Base-by-base conservation (phyloP, 2,888 invertebrate genomes). In the Chironomus riparius region DNA sequence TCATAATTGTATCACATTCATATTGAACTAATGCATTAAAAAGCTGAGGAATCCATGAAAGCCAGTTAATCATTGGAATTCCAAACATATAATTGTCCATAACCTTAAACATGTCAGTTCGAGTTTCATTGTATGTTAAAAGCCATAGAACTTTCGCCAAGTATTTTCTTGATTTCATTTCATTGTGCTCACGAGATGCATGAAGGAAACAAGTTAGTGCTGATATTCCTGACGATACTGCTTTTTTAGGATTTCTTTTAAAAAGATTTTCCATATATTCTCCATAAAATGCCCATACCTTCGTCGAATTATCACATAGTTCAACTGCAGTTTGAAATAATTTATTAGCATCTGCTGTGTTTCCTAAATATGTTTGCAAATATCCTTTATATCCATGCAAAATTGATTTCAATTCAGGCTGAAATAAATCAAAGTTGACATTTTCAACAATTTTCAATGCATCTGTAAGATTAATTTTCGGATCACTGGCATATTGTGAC, bases 241-340 rank as follows among this genome's bases (percentile, higher is more conserved):
- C 91, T 15, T 91, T 86, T 15, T 91, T 89, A 5, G 71, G 65
- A 80, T 93, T 92, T 76, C 92, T 87, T 0, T 93, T 92, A 83
- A 97, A 98, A 76, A 95, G 89, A 80, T 92, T 91, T 82, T 98
- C 98, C 81, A 98, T 86, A 82, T 97, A 98, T 81, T 98, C 97
- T 2, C 98, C 98, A 94, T 98, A 98, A 21, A 97, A 86, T 0
- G 97, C 96, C 98, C 98, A 98, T 0, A 95, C 95, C 83, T 97
- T 97, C 0, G 94, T 92, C 18, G 95, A 86, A 0, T 93, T 93
- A 81, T 98, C 98, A 81, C 97, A 93, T 78, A 98, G 86, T 81
- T 97, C 97, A 0, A 95, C 93, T 0, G 98, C 95, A 0, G 95
- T 94, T 4, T 97, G 95, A 82, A 98, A 98, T 0, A 96, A 92